Conservation (phyloP, 2,888 invertebrate genomes). For the Lathronympha strigana region DNA sequence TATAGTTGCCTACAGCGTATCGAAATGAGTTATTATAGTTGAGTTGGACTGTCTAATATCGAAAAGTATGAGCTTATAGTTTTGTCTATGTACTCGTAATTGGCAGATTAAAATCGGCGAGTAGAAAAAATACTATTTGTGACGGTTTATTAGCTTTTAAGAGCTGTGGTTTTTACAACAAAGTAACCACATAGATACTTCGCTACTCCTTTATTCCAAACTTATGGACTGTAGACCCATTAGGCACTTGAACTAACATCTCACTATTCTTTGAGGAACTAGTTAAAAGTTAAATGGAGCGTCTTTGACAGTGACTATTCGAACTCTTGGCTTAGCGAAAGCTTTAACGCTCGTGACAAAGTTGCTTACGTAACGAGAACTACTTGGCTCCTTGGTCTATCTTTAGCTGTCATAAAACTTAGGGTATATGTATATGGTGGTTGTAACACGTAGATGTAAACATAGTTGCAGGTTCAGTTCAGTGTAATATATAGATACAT, state of each 20-base stretch:
- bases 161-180: neutral
- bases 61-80: too few relatives aligned
- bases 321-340: slow-evolving; percentile 11
- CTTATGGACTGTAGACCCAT: neutral
- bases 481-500: too few relatives aligned
- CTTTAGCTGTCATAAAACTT: neutral
- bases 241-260: slow-evolving; percentile 20
- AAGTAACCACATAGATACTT: neutral
- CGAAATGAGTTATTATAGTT: too few relatives aligned
- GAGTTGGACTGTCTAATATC: too few relatives aligned
- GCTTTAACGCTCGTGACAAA: slow-evolving; percentile 21
- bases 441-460: neutral
- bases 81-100: too few relatives aligned
- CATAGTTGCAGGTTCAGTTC: neutral
- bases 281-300: slow-evolving; percentile 29
- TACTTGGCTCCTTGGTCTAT: slow-evolving; percentile 1
- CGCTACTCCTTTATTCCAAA: neutral
- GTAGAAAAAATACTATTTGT: too few relatives aligned
- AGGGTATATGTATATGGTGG: neutral
- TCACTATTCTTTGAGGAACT: slow-evolving; percentile 30
- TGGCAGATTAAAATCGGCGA: too few relatives aligned
- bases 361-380: slow-evolving; percentile 18
- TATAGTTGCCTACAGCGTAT: too few relatives aligned
- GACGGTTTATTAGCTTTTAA: neutral
- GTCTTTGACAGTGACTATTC: slow-evolving; percentile 29